phyloP scores from a whole-genome alignment of 1,140 invertebrate species.

The Apis dorsata region DNA sequence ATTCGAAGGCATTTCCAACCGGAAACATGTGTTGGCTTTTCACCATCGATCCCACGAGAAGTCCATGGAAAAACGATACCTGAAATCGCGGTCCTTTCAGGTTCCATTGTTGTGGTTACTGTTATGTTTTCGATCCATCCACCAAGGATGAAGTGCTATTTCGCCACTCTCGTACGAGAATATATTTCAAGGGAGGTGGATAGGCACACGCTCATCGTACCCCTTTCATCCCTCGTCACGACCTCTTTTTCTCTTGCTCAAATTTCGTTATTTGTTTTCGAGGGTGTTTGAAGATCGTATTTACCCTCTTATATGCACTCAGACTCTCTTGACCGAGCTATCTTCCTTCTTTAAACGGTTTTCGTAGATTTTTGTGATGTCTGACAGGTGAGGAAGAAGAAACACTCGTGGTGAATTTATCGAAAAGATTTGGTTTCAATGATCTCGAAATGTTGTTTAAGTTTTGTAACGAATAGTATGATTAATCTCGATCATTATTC shows the following conservation, averaged over 20 bases:
- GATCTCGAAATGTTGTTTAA: no score
- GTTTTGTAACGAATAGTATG: no score
- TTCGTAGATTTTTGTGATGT: slow-evolving; percentile 20
- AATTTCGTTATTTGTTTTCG: slow-evolving; percentile 49
- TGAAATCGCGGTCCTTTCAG: slow-evolving; percentile 50
- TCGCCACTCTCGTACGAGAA: slow-evolving; percentile 61
- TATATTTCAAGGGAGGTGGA: slow-evolving; percentile 56
- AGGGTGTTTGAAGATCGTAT: slow-evolving; percentile 51
- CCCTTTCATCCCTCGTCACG: no score
- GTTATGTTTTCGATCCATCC: slow-evolving; percentile 60
- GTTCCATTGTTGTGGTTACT: slow-evolving; percentile 62
- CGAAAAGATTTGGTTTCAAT: no score
- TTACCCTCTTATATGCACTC: slow-evolving; percentile 50
- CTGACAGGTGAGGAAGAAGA: not conserved
- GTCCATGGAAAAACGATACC: slow-evolving; percentile 51
- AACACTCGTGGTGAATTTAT: not conserved
- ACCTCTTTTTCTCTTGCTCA: not conserved
- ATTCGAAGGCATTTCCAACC: not conserved
- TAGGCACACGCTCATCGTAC: not conserved
- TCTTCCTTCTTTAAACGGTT: slow-evolving; percentile 35
- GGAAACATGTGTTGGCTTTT: not conserved
- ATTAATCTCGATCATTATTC: no score
- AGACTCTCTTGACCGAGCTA: slow-evolving; percentile 26
- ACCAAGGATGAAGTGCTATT: slow-evolving; percentile 59
- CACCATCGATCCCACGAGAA: not conserved